A percentile compares a stretch with the other conserved stretches of the same genome.
phyloP scores from a whole-genome alignment of 2,797 vertebrate genomes.

The Pelodytes ibericus region DNA sequence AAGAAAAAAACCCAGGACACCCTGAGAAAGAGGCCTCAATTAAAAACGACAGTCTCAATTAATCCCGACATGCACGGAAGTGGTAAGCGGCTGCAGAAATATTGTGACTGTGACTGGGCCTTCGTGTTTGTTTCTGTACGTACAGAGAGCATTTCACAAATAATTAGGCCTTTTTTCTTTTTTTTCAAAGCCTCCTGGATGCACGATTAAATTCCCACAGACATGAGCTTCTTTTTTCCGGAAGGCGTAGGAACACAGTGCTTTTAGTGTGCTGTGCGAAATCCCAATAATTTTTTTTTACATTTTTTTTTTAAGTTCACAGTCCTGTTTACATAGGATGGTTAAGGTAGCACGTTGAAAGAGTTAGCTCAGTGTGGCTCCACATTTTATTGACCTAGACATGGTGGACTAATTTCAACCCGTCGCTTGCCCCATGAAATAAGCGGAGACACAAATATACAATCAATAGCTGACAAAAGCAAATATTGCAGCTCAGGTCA shows the following conservation, averaged over 20 bases:
- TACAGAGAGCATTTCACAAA: constrained; percentile 36
- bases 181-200: constrained; percentile 33
- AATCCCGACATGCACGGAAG: constrained; percentile 21
- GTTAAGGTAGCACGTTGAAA: constrained; percentile 53
- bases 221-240: constrained; percentile 37
- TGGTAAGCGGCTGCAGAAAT: constrained; percentile 21
- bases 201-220: constrained; percentile 42
- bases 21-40: constrained; percentile 7
- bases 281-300: constrained; percentile 56
- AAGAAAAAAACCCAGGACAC: constrained; percentile 13
- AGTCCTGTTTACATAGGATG: constrained; percentile 56
- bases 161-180: constrained; percentile 44
- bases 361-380: constrained; percentile 58
- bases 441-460: constrained; percentile 20
- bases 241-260: constrained; percentile 54
- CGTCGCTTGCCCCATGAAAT: constrained; percentile 51
- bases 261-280: constrained; percentile 59
- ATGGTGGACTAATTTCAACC: constrained; percentile 63
- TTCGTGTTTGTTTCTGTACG: neutral
- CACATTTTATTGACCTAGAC: constrained; percentile 65
- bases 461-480: neutral
- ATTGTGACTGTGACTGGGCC: neutral
- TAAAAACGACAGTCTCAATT: constrained; percentile 35
- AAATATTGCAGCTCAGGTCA: neutral
- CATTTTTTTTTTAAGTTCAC: constrained; percentile 46